Evolutionary conservation across 2,888 invertebrate species (phyloP), one percentile per base, ranked within the genome.

Genomic region (Andrena chrysosceles): DNA sequence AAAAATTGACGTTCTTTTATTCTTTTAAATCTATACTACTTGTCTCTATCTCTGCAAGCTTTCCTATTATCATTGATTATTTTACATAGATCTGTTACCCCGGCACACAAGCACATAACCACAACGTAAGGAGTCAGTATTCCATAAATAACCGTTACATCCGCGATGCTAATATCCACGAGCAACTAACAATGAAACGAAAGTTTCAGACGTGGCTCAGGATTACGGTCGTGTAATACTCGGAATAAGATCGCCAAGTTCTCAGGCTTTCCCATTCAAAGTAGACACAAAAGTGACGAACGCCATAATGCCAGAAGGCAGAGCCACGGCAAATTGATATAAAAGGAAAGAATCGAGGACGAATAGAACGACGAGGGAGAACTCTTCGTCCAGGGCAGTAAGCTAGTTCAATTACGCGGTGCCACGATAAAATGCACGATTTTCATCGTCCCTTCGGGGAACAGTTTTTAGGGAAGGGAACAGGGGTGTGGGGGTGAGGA

Each of bases 331-430:
- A 72, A 81, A 84, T 85, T 76, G 71, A 63, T 33, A 31, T 56
- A 84, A 76, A 83, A 68, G 67, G 70, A 67, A 56, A 66, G 54
- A 87, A 62, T 52, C 56, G 5, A 31, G 56, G 1, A 62, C 10
- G 31, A 54, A 54, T 35, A 3, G 67, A 54, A 60, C 13, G 48
- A 35, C 13, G 64, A 10, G 59, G 64, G 66, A 73, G 35, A 56
- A 54, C 52, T 70, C 29, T 67, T 23, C 49, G 35, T 56, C 52
- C 63, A 71, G 72, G 54, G 52, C n/a, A 23, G 33, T 59, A 29
- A 56, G 42, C 63, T 62, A 64, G 67, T 77, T 85, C 79, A 84
- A 88, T 89, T 89, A 89, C 78, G 72, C 31, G 74, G 68, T 26
- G 48, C 77, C 67, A 68, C 66, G 74, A 79, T 84, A 78, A 69